Base-by-base conservation (phyloP, 1,140 invertebrate genomes). In the Apis cerana region DNA sequence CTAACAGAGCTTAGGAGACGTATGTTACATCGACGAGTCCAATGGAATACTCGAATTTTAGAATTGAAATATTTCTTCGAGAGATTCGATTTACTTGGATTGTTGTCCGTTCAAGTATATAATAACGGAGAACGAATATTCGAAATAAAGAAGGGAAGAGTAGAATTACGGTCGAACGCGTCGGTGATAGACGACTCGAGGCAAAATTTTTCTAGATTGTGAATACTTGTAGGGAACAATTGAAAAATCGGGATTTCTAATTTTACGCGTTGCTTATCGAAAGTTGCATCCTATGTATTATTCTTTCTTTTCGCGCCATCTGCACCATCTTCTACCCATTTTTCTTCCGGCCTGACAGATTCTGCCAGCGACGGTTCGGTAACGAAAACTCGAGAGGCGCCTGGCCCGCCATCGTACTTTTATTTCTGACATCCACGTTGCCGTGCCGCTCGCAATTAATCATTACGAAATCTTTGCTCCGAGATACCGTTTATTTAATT, bases 261-360 rank as follows among this genome's bases (percentile, higher is more conserved):
- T 59, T 4, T 11, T 83, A 75, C 68, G 21, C 69, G 48, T 70
- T 67, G 75, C 56, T 67, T n/a, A 58, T 61, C 62, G 56, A 75
- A 52, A 33, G 33, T 54, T 54, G 52, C 52, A 82, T 56, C 64
- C 52, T 23, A 33, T n/a, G 64, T 4, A 21, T 65, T 83, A 21
- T 54, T 56, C 61, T 54, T 62, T 27, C 27, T 27, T 23, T 72
- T 33, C 62, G 21, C n/a, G 58, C 50, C 81, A 50, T 15, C 52
- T 23, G 82, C 43, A 56, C 43, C 77, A 61, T 69, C 77, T 84
- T 75, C 62, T 52, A 48, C 56, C 70, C 77, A 84, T 80, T 80
- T 84, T 69, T 84, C 82, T 83, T 61, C 13, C 69, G 7, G 27
- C 7, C 9, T 27, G 82, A 84, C 77, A 84, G 77, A 21, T 68